Base-by-base conservation (phyloP, 92 coral and sea anemone species). In the Desmophyllum pertusum region DNA sequence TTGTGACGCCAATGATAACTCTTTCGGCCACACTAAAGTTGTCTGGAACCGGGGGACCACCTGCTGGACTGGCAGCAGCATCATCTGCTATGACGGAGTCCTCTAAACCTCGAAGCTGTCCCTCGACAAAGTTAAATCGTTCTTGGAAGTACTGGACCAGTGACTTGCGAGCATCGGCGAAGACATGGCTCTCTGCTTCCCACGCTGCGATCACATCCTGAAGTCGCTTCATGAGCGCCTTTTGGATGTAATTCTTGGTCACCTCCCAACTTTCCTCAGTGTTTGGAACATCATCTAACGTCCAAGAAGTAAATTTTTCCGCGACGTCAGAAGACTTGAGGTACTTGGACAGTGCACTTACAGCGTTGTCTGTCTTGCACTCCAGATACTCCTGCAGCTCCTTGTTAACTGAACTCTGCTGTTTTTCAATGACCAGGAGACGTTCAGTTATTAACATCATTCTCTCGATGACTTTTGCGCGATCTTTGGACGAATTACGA, bases 131-230 rank as follows among this genome's bases (percentile, higher is more conserved):
- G 55, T 66, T 43, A 39, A 62, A 85, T 68, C 79, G 43, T 38
- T 48, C 37, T 4, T 51, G 80, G 66, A 89, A 80, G 43, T 80
- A 62, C 15, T 75, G 33, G 18, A 85, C 19, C 33, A 89, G 84
- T 14, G 72, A 75, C 0, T 48, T 8, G 19, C 81, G 79, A n/a
- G 89, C 75, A 31, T 75, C 65, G 55, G 76, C 27, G 62, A 72
- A 85, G 30, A 80, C 73, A 21, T 75, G 83, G 38, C 64, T 52
- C 37, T 85, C 74, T 48, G 61, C 85, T 63, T 89, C 92, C 92
- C 92, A 89, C 7, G 80, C 62, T 43, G 31, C 19, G 10, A 89
- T 73, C 74, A 51, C 23, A 1, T 73, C 73, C 21, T 29, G 64
- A 25, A 89, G 83, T 33, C 89, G 67, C 61, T 11, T 65, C 64